Evolutionary conservation across 1,140 invertebrate genomes (phyloP).

Genomic region (Bombus pyrosoma): DNA sequence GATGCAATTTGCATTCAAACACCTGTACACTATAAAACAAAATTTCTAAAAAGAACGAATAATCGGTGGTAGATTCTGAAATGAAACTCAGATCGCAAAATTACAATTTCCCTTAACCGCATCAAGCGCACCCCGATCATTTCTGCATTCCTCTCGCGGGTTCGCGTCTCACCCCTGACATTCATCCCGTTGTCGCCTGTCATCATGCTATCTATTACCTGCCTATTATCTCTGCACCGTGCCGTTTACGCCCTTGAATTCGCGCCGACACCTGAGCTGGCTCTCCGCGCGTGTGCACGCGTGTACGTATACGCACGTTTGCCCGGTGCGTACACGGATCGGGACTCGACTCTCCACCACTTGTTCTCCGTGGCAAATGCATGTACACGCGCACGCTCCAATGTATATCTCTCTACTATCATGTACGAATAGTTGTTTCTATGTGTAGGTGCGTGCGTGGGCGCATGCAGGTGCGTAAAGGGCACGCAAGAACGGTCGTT

Average conservation of each 20-base stretch:
- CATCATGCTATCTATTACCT: constrained; percentile 75
- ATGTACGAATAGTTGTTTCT: neutral
- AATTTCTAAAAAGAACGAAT: neutral
- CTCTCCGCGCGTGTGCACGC: constrained; percentile 20
- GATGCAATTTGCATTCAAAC: too few relatives aligned
- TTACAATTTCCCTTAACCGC: constrained; percentile 21
- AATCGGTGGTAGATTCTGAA: neutral
- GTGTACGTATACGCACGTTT: constrained; percentile 15
- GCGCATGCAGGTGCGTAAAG: constrained; percentile 67
- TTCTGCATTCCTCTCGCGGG: constrained; percentile 36
- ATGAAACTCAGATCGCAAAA: neutral
- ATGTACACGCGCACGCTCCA: neutral
- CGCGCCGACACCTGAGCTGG: constrained; percentile 51
- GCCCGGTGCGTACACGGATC: constrained; percentile 10
- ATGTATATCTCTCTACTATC: neutral
- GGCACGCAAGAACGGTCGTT: constrained; percentile 58
- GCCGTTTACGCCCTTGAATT: constrained; percentile 63
- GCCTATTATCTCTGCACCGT: constrained; percentile 73
- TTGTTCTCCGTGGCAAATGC: neutral
- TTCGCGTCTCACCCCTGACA: constrained; percentile 42
- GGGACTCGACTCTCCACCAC: constrained; percentile 1
- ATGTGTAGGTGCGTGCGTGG: constrained; percentile 27
- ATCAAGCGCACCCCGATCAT: constrained; percentile 31
- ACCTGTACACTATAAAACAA: neutral
- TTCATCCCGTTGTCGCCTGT: constrained; percentile 68